A percentile compares a stretch with the other conserved stretches of the same genome.
These are phyloP conservation scores for Crenuchus spilurus DNA, from an alignment of 2,797 vertebrate genomes.

Conservation along the genomic window DNA sequence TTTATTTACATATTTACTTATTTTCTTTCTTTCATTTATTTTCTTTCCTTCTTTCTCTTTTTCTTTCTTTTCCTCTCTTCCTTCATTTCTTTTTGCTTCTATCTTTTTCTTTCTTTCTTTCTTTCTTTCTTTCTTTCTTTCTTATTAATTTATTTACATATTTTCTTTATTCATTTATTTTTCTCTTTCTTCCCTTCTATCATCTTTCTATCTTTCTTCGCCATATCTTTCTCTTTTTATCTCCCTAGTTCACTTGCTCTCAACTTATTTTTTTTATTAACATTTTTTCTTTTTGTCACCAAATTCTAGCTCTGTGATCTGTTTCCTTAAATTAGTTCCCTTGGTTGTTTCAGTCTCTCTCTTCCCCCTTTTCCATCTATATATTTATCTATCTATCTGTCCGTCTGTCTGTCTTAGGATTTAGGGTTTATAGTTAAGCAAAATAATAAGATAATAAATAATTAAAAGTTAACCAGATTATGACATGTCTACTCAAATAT, in stretches of 20 bases:
- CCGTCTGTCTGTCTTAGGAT: not conserved
- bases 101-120: not conserved
- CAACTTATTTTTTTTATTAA: too few relatives aligned
- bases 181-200: constrained; percentile 1
- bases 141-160: too few relatives aligned
- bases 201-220: too few relatives aligned
- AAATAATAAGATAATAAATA: too few relatives aligned
- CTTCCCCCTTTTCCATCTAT: not conserved
- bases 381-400: not conserved
- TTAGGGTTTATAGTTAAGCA: too few relatives aligned
- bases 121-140: not conserved
- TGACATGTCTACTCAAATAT: too few relatives aligned
- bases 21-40: not conserved
- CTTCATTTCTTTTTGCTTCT: not conserved
- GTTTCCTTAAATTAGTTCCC: too few relatives aligned
- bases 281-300: too few relatives aligned
- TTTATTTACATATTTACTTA: not conserved
- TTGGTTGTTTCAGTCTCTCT: too few relatives aligned
- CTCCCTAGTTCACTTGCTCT: too few relatives aligned
- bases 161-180: not conserved
- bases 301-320: too few relatives aligned
- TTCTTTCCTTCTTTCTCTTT: not conserved
- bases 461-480: too few relatives aligned
- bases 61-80: not conserved
- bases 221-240: not conserved